Evolutionary conservation across 2,888 invertebrate species (phyloP).

Genomic region (Nomada flava): DNA sequence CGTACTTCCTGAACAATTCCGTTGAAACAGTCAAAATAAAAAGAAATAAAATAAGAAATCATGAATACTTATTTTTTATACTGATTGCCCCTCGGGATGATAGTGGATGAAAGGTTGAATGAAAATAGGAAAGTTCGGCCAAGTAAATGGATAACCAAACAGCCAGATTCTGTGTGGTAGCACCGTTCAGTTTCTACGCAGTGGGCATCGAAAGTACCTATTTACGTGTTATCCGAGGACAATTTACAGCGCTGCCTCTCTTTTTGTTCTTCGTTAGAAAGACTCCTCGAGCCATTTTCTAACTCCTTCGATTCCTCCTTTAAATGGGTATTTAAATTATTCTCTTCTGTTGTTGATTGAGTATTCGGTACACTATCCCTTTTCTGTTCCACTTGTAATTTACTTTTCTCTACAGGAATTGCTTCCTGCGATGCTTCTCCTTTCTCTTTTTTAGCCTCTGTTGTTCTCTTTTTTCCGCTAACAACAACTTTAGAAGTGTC

Average conservation of each 20-base stretch:
- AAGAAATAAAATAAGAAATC: background rate
- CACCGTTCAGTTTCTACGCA: slow-evolving; percentile 48
- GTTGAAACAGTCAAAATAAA: background rate
- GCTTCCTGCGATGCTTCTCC: background rate
- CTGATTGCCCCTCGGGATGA: background rate
- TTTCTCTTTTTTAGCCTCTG: background rate
- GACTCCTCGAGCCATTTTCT: slow-evolving; percentile 35
- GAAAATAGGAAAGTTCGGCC: slow-evolving; percentile 32
- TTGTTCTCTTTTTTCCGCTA: background rate
- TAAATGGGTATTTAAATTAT: background rate
- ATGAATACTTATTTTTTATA: background rate
- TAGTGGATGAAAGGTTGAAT: slow-evolving; percentile 14
- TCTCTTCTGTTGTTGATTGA: background rate
- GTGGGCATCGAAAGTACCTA: slow-evolving; percentile 2
- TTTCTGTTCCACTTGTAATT: background rate
- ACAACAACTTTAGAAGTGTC: background rate
- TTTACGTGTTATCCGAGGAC: slow-evolving; percentile 60
- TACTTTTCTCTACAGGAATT: background rate
- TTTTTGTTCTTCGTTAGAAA: background rate
- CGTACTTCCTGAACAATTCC: background rate
- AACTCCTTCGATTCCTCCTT: background rate
- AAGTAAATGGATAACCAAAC: slow-evolving; percentile 54
- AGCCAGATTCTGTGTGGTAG: slow-evolving; percentile 48
- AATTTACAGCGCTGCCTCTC: slow-evolving; percentile 39
- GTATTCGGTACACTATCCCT: background rate